A percentile compares a stretch with the other conserved stretches of the same genome.
Evolutionary conservation across 1,140 invertebrate genomes (phyloP).

Genomic region (Gryllus bimaculatus): DNA sequence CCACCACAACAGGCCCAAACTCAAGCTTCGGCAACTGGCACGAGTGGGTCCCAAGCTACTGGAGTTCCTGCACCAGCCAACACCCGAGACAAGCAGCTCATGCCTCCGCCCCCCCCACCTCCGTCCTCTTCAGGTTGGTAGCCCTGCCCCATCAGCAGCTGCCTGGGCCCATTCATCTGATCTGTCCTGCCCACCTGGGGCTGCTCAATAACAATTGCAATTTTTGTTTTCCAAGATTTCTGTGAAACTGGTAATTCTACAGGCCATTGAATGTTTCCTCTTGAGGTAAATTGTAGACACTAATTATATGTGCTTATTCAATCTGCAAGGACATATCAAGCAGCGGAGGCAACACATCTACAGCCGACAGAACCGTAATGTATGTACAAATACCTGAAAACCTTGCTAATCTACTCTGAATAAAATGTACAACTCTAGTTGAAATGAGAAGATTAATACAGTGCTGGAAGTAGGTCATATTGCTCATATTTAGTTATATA

Average conservation of each 20-base stretch:
- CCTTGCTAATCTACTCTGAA: too few species aligned
- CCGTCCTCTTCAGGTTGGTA: conserved; percentile 20
- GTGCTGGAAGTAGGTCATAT: too few species aligned
- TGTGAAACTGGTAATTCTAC: neutral
- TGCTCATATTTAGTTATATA: too few species aligned
- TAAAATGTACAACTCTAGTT: too few species aligned
- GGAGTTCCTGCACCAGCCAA: neutral
- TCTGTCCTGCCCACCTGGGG: neutral
- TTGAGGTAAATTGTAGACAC: neutral
- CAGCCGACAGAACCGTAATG: too few species aligned
- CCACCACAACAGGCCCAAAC: neutral
- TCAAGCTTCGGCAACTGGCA: neutral
- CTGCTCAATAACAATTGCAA: neutral
- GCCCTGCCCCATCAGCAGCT: conserved; percentile 10
- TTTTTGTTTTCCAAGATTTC: conserved; percentile 1
- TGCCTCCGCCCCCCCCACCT: conserved; percentile 22
- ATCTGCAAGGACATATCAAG: neutral
- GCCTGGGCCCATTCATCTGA: conserved; percentile 7
- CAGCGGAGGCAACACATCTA: too few species aligned
- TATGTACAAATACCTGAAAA: too few species aligned
- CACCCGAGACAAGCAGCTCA: conserved; percentile 19
- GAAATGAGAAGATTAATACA: too few species aligned
- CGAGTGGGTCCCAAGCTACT: neutral
- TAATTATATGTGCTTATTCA: neutral
- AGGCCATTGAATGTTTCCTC: neutral